phyloP scores from a whole-genome alignment of 2,797 vertebrate genomes.

The Melanotaenia trifasciata region DNA sequence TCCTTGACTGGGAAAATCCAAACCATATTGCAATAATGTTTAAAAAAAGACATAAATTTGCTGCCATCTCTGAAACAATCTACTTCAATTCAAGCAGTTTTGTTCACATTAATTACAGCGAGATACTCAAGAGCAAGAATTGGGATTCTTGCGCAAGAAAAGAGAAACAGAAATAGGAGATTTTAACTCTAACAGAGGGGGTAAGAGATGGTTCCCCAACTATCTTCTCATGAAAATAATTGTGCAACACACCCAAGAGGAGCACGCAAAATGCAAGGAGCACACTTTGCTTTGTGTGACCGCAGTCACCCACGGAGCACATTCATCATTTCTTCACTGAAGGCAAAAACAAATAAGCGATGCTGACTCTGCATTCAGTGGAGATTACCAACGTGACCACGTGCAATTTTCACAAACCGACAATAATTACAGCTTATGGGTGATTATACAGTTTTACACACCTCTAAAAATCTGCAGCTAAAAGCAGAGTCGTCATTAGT shows the following conservation, averaged over 20 bases:
- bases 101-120: constrained; percentile 22
- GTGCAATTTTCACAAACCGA: constrained; percentile 34
- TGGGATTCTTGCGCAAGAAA: constrained; percentile 2
- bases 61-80: constrained; percentile 22
- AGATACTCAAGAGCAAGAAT: constrained; percentile 3
- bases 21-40: constrained; percentile 31
- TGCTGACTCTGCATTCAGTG: constrained; percentile 12
- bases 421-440: constrained; percentile 39
- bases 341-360: constrained; percentile 44
- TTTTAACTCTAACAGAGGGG: constrained; percentile 11
- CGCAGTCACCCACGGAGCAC: constrained; percentile 21
- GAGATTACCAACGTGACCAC: constrained; percentile 22
- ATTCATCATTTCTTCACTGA: constrained; percentile 56
- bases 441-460: constrained; percentile 35
- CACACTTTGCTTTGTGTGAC: constrained; percentile 19
- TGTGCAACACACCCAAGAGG: constrained; percentile 36
- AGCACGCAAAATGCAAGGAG: constrained; percentile 43
- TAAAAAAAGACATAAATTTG: constrained; percentile 18
- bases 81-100: constrained; percentile 11
- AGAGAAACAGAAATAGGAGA: neutral
- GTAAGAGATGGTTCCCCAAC: constrained; percentile 24
- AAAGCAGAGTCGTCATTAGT: constrained; percentile 17
- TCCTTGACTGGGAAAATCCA: constrained; percentile 23
- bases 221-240: constrained; percentile 49
- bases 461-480: constrained; percentile 8